These are phyloP conservation scores for Ashinkailepas kermadecensis DNA, from an alignment of 2,888 invertebrate genomes.

Conservation along the genomic window DNA sequence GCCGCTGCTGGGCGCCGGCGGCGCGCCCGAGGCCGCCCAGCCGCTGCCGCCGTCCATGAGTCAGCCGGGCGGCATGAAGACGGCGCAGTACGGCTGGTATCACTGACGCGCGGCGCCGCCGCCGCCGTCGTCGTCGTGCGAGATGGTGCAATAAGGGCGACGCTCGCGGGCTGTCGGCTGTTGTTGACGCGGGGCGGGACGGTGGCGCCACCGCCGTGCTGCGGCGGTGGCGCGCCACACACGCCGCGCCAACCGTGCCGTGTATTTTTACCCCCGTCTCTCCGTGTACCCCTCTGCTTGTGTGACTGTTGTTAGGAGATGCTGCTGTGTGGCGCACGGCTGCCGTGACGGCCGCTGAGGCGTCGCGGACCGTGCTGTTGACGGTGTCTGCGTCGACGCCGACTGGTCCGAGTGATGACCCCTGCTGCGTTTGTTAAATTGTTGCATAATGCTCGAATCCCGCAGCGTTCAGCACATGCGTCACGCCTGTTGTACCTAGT, in stretches of 20 bases:
- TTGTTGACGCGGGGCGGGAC: neutral
- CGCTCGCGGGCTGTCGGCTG: neutral
- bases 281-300: neutral
- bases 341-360: neutral
- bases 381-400: neutral
- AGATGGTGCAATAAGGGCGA: slow-evolving; percentile 12
- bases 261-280: neutral
- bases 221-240: neutral
- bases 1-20: slow-evolving; percentile 35
- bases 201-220: neutral
- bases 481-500: neutral
- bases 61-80: slow-evolving; percentile 45
- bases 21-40: slow-evolving; percentile 55
- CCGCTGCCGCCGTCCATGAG: slow-evolving; percentile 72
- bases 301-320: neutral
- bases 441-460: neutral
- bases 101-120: neutral
- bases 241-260: neutral
- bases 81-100: slow-evolving; percentile 9
- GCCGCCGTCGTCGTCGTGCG: neutral
- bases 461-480: too few species aligned
- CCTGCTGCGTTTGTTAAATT: neutral
- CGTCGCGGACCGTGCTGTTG: neutral
- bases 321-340: neutral
- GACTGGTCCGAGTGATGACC: neutral